phyloP scores from a whole-genome alignment of 2,113 vertebrate genomes.

The Pseudonaja textilis region DNA sequence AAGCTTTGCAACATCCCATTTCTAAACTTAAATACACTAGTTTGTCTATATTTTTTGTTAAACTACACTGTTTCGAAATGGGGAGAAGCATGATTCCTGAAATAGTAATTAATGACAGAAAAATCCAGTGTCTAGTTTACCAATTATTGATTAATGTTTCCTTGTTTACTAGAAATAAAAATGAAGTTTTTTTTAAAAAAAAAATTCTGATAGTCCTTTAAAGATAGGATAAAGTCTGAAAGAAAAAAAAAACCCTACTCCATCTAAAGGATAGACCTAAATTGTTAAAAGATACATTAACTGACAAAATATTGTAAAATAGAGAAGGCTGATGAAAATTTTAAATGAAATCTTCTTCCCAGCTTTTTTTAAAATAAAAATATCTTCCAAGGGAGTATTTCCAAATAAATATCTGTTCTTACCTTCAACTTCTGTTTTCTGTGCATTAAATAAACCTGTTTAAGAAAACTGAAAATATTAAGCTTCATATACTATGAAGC shows the following conservation, averaged over 20 bases:
- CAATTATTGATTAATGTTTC: background rate
- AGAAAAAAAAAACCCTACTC: background rate
- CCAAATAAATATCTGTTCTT: background rate
- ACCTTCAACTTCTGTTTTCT: background rate
- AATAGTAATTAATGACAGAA: background rate
- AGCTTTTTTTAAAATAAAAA: background rate
- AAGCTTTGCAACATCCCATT: background rate
- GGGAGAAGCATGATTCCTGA: background rate
- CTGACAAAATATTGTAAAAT: background rate
- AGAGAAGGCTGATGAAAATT: background rate
- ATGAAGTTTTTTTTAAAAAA: background rate
- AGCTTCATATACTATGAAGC: background rate
- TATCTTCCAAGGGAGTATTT: background rate
- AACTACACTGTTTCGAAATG: background rate
- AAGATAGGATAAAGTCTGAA: background rate
- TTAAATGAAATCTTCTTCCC: background rate
- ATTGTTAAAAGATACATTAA: background rate
- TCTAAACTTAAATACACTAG: background rate
- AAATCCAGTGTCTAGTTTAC: background rate
- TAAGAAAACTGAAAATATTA: background rate
- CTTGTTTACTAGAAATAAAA: background rate
- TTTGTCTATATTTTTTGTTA: background rate
- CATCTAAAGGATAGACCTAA: background rate
- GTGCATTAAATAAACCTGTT: background rate
- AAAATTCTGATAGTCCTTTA: background rate